Evolutionary conservation across 2,797 vertebrate genomes (phyloP), one percentile per base, ranked within the genome.

Genomic region (Sebastes matsubarae): DNA sequence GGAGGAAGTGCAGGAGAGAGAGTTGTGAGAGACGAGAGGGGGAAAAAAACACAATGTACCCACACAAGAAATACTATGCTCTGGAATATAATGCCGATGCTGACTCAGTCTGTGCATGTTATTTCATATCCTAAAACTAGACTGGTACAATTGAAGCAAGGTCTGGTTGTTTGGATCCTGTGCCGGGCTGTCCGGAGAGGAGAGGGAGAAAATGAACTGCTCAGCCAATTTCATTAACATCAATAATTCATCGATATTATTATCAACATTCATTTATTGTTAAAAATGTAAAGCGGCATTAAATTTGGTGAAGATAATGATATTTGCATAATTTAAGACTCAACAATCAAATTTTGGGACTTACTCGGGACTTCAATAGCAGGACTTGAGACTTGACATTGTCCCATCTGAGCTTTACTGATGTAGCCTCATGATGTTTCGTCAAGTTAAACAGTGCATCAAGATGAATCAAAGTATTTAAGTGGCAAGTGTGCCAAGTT

Each of bases 1-100:
- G 34, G 34, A 36, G 14, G 69, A 58, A 42, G 22, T 54, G 38
- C 24, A 55, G 30, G 38, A 67, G 20, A 79, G 38, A 52, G 32
- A 50, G 58, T 8, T 68, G 20, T 64, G 61, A 57, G 57, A 75
- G 29, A 65, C 2, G 14, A 20, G 8, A 70, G 32, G 9, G 34
- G 20, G 11, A 13, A 36, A 25, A 42, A 72, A 67, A 77, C 73
- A 80, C 30, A 52, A 9, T 82, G 54, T 68, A 64, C 54, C 69
- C 84, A 50, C 13, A 77, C 6, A 59, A 54, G 50, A 72, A 79
- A 68, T 46, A 42, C n/a, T 27, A 25, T 55, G 18, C 36, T 46
- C 25, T 58, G 59, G 30, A 68, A 58, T 74, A 57, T 50, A 34
- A 42, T 30, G 60, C 46, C n/a, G 12, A 30, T 77, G 42, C 59